These are phyloP conservation scores for Catharus bicknelli DNA, from an alignment of 2,113 vertebrate species.

Conservation along the genomic window DNA sequence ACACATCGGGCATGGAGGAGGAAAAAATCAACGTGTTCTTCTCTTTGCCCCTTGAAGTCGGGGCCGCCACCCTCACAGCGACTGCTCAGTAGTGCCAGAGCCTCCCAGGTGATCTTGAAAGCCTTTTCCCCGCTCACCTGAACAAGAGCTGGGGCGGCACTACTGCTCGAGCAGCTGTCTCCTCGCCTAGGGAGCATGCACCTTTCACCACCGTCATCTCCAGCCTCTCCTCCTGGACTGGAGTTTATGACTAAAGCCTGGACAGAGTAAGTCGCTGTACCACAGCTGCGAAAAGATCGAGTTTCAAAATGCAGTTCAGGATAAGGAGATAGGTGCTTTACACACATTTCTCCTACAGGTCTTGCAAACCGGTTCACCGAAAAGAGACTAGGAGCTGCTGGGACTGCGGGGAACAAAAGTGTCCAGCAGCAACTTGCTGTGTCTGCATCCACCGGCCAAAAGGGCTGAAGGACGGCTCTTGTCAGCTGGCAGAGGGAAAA, in stretches of 20 bases:
- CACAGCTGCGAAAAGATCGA: neutral
- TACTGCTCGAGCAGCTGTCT: neutral
- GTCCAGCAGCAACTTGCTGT: neutral
- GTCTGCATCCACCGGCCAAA: neutral
- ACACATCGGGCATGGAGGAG: neutral
- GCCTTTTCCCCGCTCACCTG: neutral
- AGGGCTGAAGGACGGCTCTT: neutral
- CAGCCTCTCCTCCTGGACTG: neutral
- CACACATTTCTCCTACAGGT: neutral
- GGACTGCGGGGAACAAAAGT: neutral
- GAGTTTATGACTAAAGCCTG: too few species aligned
- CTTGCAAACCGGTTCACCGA: neutral
- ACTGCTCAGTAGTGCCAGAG: accelerated
- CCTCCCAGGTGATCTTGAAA: neutral
- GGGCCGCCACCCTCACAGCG: neutral
- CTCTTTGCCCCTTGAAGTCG: too few species aligned
- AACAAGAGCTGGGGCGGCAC: neutral
- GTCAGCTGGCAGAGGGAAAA: neutral
- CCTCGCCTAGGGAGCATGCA: neutral
- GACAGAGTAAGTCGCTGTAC: neutral
- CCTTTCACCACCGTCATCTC: neutral
- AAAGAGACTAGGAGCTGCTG: neutral
- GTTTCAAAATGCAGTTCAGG: neutral
- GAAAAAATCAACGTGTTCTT: neutral
- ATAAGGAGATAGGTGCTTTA: neutral